Conservation (phyloP, 2,113 vertebrate genomes). For the Callipepla squamata region DNA sequence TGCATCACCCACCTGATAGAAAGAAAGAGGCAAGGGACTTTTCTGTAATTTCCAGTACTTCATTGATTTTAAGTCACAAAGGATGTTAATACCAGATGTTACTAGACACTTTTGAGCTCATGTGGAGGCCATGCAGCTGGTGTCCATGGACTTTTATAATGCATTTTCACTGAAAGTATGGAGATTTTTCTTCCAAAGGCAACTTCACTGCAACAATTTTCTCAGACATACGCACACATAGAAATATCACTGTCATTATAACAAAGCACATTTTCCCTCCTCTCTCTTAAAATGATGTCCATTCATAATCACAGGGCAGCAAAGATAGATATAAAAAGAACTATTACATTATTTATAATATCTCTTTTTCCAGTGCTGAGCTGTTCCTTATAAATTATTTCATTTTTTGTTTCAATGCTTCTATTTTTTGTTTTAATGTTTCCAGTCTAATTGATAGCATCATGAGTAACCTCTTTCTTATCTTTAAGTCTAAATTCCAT, state of each 20-base stretch:
- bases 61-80: background rate
- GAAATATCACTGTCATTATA: background rate
- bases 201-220: background rate
- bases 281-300: slow-evolving; percentile 37
- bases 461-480: background rate
- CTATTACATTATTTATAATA: slow-evolving; percentile 33
- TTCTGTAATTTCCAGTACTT: background rate
- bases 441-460: background rate
- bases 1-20: background rate
- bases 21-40: background rate
- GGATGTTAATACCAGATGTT: background rate
- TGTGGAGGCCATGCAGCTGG: background rate
- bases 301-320: slow-evolving; percentile 18
- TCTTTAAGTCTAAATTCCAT: background rate
- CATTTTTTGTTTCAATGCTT: background rate
- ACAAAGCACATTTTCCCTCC: slow-evolving; percentile 7
- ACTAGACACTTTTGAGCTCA: background rate
- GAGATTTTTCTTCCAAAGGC: background rate
- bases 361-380: background rate
- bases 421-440: background rate
- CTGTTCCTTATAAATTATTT: background rate
- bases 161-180: background rate
- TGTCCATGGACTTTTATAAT: background rate
- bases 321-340: background rate
- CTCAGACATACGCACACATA: background rate